Percentiles rank a stretch among this genome's conserved stretches.
Conservation (phyloP, 2,888 invertebrate genomes). For the Melitaea athalia region DNA sequence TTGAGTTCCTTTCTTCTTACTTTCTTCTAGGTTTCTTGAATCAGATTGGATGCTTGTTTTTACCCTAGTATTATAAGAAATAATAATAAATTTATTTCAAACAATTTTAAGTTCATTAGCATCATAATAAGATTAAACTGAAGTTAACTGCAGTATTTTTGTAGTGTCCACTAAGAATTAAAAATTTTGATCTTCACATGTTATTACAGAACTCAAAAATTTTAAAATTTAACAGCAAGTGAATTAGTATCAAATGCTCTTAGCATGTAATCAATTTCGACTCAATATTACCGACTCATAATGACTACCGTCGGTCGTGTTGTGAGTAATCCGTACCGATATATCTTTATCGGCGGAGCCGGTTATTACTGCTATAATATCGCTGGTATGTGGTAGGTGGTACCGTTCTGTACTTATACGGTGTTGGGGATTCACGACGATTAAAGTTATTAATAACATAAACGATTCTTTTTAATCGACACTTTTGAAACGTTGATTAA, state of each 20-base stretch:
- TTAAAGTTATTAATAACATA: slow-evolving; percentile 6
- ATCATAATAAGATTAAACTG: no score
- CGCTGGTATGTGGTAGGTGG: slow-evolving; percentile 2
- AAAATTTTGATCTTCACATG: no score
- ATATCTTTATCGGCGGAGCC: not conserved
- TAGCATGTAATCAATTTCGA: slow-evolving; percentile 1
- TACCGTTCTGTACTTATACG: slow-evolving; percentile 1
- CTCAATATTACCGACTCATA: not conserved
- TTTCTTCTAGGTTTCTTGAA: no score
- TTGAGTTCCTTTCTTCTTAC: no score
- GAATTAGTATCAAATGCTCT: not conserved
- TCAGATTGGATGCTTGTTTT: no score
- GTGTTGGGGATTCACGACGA: slow-evolving; percentile 5
- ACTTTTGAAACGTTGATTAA: not conserved
- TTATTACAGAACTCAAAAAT: not conserved
- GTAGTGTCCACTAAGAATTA: no score
- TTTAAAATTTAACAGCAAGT: not conserved
- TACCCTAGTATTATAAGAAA: no score
- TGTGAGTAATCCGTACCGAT: slow-evolving; percentile 5
- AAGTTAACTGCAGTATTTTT: no score
- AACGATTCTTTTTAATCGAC: not conserved
- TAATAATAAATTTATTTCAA: no score
- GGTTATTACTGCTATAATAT: not conserved
- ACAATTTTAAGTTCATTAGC: no score
- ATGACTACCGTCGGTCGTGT: not conserved